Conservation (phyloP, 2,113 vertebrate genomes). For the Dinomys branickii region DNA sequence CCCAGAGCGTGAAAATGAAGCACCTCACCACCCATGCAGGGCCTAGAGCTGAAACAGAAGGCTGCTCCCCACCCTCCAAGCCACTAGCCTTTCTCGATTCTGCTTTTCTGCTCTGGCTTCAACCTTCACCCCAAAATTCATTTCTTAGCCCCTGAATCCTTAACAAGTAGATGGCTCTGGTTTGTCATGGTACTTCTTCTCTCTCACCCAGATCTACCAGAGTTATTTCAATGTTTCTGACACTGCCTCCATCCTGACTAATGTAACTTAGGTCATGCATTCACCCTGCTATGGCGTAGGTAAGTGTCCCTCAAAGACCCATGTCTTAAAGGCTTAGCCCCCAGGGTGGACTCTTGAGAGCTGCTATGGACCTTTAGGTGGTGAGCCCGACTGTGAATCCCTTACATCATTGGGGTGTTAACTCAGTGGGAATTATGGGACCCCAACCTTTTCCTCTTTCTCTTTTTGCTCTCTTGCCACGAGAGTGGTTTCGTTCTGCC, state of each 20-base stretch:
- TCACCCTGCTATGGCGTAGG: not conserved
- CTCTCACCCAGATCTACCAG: not conserved
- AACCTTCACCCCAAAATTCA: not conserved
- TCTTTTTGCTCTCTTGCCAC: not conserved
- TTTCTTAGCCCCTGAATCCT: not conserved
- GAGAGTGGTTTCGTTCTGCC: not conserved
- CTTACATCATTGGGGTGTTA: not conserved
- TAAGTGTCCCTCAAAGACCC: not conserved
- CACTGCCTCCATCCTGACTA: not conserved
- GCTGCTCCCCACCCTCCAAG: not conserved
- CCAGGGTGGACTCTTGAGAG: not conserved
- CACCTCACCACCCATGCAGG: not conserved
- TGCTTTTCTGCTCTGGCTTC: not conserved
- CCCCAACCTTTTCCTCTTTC: not conserved
- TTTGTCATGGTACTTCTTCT: not conserved
- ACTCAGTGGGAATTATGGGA: not conserved
- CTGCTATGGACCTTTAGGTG: not conserved
- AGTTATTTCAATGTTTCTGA: not conserved
- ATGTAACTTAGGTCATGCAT: not conserved
- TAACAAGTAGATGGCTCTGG: not conserved
- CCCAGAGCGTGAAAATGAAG: not conserved
- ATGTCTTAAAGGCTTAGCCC: not conserved
- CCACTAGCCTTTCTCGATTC: not conserved
- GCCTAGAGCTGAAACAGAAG: not conserved
- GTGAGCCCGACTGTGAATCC: not conserved